Percentiles rank a stretch among this genome's conserved stretches.
These are phyloP conservation scores for Meteorus sp. DNA, from an alignment of 1,140 invertebrate genomes.

Conservation along the genomic window DNA sequence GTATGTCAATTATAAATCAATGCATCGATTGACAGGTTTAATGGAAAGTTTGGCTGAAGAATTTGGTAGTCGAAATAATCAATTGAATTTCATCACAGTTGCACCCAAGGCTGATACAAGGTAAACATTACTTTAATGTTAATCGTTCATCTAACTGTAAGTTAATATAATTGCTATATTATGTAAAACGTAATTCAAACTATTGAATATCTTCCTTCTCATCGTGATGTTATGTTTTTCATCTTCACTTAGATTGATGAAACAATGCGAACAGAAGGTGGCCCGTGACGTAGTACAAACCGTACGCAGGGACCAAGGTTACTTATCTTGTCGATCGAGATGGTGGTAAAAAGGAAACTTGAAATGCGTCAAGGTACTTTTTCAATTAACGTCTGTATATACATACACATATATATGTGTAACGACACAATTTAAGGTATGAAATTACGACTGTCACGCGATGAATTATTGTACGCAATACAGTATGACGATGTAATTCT, in stretches of 20 bases:
- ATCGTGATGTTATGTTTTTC: neutral
- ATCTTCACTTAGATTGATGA: constrained; percentile 20
- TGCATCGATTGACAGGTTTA: constrained; percentile 38
- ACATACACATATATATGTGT: too few relatives aligned
- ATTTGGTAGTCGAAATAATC: constrained; percentile 35
- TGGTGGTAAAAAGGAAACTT: constrained; percentile 42
- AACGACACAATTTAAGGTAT: too few relatives aligned
- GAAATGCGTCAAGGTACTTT: constrained; percentile 41
- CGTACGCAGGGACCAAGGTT: constrained; percentile 41
- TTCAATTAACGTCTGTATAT: constrained; percentile 4
- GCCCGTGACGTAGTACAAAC: constrained; percentile 46
- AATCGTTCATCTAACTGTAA: too few relatives aligned
- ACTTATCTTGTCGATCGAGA: constrained; percentile 32
- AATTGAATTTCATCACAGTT: constrained; percentile 47
- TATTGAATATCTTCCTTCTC: neutral
- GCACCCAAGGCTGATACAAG: constrained; percentile 40
- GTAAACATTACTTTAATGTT: constrained; percentile 31
- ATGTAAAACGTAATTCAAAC: too few relatives aligned
- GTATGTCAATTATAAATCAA: neutral
- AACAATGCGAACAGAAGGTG: constrained; percentile 40
- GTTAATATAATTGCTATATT: too few relatives aligned
- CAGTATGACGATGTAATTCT: too few relatives aligned
- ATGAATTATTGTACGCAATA: constrained; percentile 39
- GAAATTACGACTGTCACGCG: constrained; percentile 44
- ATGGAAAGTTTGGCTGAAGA: constrained; percentile 47